Evolutionary conservation across 37 sponge, comb jelly and placozoan genomes (phyloP), one percentile per base, ranked within the genome.

Genomic region (Eunapius fragilis): DNA sequence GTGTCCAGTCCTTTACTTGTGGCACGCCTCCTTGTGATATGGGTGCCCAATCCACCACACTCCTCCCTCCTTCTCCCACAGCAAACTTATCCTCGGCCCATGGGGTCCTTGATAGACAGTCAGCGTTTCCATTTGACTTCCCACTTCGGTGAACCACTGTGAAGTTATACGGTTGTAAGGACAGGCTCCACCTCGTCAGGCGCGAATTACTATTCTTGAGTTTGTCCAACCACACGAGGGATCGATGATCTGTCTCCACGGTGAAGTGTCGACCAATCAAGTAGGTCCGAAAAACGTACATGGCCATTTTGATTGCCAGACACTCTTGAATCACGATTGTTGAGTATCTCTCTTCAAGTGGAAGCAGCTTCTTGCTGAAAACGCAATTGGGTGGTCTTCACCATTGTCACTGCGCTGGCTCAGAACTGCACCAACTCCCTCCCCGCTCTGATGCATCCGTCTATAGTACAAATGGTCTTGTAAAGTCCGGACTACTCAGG

Each of bases 241-340:
- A 45, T 32, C 69, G 76, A 72, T 92, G 89, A 41, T 92, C 89
- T 0, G 86, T 92, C 25, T 88, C 79, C 0, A 92, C 26, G 6
- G 50, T 70, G 70, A 92, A 92, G 0, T 25, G 58, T 2, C 73
- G 23, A 0, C 87, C 86, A 22, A 80, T 34, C 25, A 92, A 70
- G 36, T 92, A 92, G 2, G 81, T 82, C 25, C 67, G 75, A 24
- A 92, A 87, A 25, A 75, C 37, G 0, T 85, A 81, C 7, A 72
- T 23, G 9, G 41, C 81, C 2, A 48, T 14, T 12, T 72, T 49
- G 25, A 89, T 77, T 37, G 90, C 90, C 26, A 93, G 72, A 72
- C 80, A 82, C 37, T 93, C 90, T 68, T 86, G n/a, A n/a, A n/a
- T 86, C 67, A 86, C 87, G 0, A 85, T 68, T 2, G 86, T 83